Percentiles rank a stretch among this genome's conserved stretches.
Conservation (phyloP, 2,888 invertebrate species). For the Rhaphigaster nebulosa region DNA sequence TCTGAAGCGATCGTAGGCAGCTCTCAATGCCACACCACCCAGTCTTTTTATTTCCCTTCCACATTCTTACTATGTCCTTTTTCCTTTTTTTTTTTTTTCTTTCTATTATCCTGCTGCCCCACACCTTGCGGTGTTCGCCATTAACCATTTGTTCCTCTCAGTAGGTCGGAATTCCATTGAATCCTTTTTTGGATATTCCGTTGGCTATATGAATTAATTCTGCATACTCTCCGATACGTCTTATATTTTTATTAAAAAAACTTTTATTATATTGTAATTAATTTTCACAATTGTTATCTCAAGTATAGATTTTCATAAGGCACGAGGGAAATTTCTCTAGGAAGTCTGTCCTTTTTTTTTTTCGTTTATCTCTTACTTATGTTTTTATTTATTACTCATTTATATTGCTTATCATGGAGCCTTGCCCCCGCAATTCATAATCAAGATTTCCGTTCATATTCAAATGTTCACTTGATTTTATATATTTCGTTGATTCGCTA, state of each 20-base stretch:
- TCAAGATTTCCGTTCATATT: neutral
- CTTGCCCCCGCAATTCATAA: neutral
- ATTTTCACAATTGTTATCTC: too few species aligned
- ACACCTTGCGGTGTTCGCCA: constrained; percentile 24
- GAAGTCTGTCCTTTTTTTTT: too few species aligned
- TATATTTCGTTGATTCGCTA: neutral
- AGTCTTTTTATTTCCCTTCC: constrained; percentile 63
- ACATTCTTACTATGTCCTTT: constrained; percentile 57
- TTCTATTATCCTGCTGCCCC: constrained; percentile 16
- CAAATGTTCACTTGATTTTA: neutral
- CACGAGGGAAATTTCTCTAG: too few species aligned
- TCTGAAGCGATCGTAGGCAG: constrained; percentile 4
- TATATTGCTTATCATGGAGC: neutral
- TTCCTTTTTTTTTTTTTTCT: constrained; percentile 31
- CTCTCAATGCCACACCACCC: constrained; percentile 37
- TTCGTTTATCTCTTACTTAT: too few species aligned
- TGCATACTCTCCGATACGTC: too few species aligned
- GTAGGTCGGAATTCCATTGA: constrained; percentile 33
- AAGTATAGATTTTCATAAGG: too few species aligned
- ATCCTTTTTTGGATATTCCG: neutral
- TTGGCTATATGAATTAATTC: neutral
- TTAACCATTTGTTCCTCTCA: constrained; percentile 37
- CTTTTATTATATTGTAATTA: too few species aligned
- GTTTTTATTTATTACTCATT: neutral
- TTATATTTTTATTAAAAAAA: too few species aligned